Base-by-base conservation (phyloP, 1,140 invertebrate species). In the Atopsyche davidsoni region DNA sequence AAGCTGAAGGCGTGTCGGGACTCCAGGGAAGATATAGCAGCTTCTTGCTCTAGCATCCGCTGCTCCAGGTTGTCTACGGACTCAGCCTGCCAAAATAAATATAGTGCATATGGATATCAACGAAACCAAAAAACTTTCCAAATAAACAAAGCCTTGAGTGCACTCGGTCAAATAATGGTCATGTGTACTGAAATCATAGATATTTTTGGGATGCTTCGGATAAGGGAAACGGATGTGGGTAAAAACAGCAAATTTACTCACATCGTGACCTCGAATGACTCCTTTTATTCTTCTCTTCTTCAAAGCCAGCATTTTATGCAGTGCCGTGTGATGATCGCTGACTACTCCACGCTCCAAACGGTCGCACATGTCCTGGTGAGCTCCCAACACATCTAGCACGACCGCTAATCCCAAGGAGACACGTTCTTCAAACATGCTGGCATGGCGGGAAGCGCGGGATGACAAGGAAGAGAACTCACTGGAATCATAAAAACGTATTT, bases 211-310 rank as follows among this genome's bases (percentile, higher is more conserved):
- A 28, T 28, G 25, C n/a, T n/a, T 7, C 25, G n/a, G 6, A 28
- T 28, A 7, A 28, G n/a, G 25, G 25, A 28, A n/a, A 28, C 6
- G 25, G n/a, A 28, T 7, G 25, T 28, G 25, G 34, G 9, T 16
- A 11, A 36, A 36, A 36, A 36, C 14, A 36, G 14, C 14, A 9
- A 4, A 11, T 36, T 14, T 36, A 50, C 51, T 51, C 17, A 58
- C 55, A 51, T 58, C 55, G 24, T 54, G 46, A 3, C 78, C 78
- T 47, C 75, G 70, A 19, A 84, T 81, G 17, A 82, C 81, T 6
- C 81, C 81, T 59, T 83, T 81, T 69, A 85, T 82, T 61, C 80
- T 79, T 46, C 80, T 71, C 59, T 85, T 84, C 59, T 85, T 85
- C 46, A 84, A 70, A 2, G 77, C 72, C 4, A 83, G 62, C 81